Base-by-base conservation (phyloP, 2,797 vertebrate genomes). In the Parotocinclus haroldoi region DNA sequence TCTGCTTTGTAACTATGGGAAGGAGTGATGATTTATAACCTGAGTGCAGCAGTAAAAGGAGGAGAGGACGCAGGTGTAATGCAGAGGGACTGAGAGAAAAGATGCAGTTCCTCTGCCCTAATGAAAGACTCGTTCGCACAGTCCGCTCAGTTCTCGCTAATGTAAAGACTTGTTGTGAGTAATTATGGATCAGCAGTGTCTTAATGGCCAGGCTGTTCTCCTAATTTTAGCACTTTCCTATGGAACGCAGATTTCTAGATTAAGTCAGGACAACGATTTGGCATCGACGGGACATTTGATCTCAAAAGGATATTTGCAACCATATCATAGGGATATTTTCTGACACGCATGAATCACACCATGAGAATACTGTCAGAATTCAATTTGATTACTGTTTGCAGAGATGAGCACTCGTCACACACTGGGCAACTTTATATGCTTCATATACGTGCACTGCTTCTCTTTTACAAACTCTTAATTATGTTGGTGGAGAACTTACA, bases 1-100 rank as follows among this genome's bases (percentile, higher is more conserved):
- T 69, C 63, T 62, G 55, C 17, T 44, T 40, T 76, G 67, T 58
- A 62, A 57, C 64, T 69, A 63, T 38, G 55, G 12, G 69, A 12
- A 51, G 19, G 16, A 44, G 27, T 56, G 16, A 66, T 49, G 59
- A 54, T 58, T 73, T 76, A 66, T 63, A 62, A 67, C 40, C 53
- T 18, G 42, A 39, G 12, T 16, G 12, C 53, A 58, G 45, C 39
- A 51, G 42, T 50, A 6, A 8, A 16, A 14, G 14, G 48, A 42
- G 38, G 39, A 50, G 16, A 58, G 16, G 16, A 12, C 44, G 55
- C 40, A 5, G 37, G 12, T 14, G 46, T 38, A 18, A 52, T 17
- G 10, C 17, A 10, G 46, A 50, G 37, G 18, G 54, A 56, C 40
- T 7, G 17, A n/a, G 52, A 10, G 48, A 46, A 19, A 48, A 9